Conservation (phyloP, 2,888 invertebrate species). For the Xestia xanthographa region DNA sequence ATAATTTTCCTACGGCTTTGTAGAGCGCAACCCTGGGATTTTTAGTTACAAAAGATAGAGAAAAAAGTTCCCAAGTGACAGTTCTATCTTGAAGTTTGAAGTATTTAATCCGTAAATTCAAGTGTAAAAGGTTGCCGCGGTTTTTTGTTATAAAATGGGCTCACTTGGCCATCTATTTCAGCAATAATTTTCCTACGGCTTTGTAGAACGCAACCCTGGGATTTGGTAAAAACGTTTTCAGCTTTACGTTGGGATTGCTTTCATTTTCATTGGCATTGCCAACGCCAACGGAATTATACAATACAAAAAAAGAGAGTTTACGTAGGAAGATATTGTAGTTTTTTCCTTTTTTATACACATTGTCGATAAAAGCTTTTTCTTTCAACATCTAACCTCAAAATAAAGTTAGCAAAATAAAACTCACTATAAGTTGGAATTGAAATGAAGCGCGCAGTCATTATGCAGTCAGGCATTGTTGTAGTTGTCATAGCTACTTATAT, state of each 20-base stretch:
- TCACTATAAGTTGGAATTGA: slow-evolving; percentile 11
- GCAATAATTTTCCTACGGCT: slow-evolving; percentile 53
- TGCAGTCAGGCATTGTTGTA: not conserved
- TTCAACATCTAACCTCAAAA: slow-evolving; percentile 10
- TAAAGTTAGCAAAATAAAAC: slow-evolving; percentile 14
- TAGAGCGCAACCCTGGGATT: slow-evolving; percentile 40
- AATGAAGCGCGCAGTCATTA: not conserved
- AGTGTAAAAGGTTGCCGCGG: slow-evolving; percentile 19
- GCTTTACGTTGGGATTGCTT: slow-evolving; percentile 56
- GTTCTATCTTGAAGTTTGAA: slow-evolving; percentile 13
- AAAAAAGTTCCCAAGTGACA: not conserved
- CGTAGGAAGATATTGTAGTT: slow-evolving; percentile 22
- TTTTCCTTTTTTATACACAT: slow-evolving; percentile 23
- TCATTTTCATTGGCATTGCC: slow-evolving; percentile 45
- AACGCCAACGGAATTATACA: slow-evolving; percentile 44
- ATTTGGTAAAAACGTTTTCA: slow-evolving; percentile 56
- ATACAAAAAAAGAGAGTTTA: slow-evolving; percentile 25
- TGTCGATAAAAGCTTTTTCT: slow-evolving; percentile 25
- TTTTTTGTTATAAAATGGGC: slow-evolving; percentile 50
- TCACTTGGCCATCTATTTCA: slow-evolving; percentile 45
- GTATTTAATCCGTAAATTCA: slow-evolving; percentile 39
- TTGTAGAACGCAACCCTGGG: slow-evolving; percentile 34
- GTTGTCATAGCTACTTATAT: not conserved
- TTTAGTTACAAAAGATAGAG: not conserved
- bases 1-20: slow-evolving; percentile 55